A percentile compares a stretch with the other conserved stretches of the same genome.
These are phyloP conservation scores for Hirtodrosophila confusa DNA, from an alignment of 2,888 invertebrate genomes.

Conservation along the genomic window DNA sequence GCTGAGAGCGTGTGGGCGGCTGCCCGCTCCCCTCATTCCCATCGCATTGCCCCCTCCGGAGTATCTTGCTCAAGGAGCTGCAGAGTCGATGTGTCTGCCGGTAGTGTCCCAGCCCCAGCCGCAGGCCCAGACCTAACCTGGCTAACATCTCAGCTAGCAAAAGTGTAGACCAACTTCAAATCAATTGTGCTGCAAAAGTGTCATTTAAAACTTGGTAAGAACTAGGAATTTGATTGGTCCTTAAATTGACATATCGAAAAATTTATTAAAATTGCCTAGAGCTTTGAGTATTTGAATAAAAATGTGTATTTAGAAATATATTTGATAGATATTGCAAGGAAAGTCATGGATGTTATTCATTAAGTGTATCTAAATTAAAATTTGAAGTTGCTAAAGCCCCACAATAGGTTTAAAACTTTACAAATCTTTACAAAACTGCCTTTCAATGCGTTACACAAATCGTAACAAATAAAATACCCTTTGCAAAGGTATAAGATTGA, in stretches of 20 bases:
- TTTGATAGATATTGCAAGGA: too few species aligned
- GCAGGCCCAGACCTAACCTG: neutral
- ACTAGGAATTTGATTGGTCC: constrained; percentile 9
- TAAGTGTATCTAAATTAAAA: too few species aligned
- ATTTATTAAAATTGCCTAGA: neutral
- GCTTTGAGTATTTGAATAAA: too few species aligned
- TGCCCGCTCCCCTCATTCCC: too few species aligned
- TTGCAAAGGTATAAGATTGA: too few species aligned
- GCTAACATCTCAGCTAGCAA: constrained; percentile 15
- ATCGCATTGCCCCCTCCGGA: neutral
- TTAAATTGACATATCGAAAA: neutral
- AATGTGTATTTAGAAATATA: too few species aligned
- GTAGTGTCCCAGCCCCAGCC: neutral
- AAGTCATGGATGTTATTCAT: too few species aligned
- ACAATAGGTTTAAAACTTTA: too few species aligned
- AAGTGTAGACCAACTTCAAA: neutral
- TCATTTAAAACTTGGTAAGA: constrained; percentile 9
- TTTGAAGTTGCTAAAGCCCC: too few species aligned
- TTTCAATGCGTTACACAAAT: too few species aligned
- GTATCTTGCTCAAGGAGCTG: neutral
- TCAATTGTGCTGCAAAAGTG: neutral
- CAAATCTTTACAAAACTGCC: too few species aligned
- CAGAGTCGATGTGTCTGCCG: neutral
- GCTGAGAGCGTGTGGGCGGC: constrained; percentile 91
- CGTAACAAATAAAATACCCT: too few species aligned